A percentile compares a stretch with the other conserved stretches of the same genome.
phyloP scores from a whole-genome alignment of 2,888 invertebrate species.

The Slavum lentiscoides region DNA sequence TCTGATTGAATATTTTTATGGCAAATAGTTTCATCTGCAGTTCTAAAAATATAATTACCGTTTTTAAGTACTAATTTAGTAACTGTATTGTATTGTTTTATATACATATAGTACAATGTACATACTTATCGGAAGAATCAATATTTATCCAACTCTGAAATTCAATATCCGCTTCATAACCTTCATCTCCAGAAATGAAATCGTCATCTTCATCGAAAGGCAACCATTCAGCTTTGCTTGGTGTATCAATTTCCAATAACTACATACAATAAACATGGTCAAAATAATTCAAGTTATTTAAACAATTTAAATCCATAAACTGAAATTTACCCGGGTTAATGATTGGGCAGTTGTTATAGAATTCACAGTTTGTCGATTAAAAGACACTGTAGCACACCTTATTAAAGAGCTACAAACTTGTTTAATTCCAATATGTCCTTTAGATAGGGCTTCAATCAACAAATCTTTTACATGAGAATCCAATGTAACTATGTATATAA shows the following conservation, averaged over 20 bases:
- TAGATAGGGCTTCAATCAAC: slow-evolving; percentile 52
- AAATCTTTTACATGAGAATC: slow-evolving; percentile 54
- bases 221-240: slow-evolving; percentile 40
- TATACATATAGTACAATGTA: background rate
- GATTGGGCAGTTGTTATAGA: slow-evolving; percentile 29
- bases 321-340: slow-evolving; percentile 27
- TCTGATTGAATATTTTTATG: slow-evolving; percentile 45
- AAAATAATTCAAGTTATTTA: background rate
- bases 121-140: slow-evolving; percentile 49
- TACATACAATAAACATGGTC: background rate
- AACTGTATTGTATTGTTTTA: background rate
- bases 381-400: slow-evolving; percentile 39
- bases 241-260: slow-evolving; percentile 38
- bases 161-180: slow-evolving; percentile 71
- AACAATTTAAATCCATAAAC: background rate
- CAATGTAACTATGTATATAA: slow-evolving; percentile 36
- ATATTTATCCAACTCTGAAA: slow-evolving; percentile 58
- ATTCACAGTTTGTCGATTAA: slow-evolving; percentile 21
- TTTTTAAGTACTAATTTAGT: background rate
- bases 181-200: slow-evolving; percentile 63
- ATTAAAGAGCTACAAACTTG: slow-evolving; percentile 54
- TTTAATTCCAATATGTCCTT: slow-evolving; percentile 54
- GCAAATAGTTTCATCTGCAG: slow-evolving; percentile 33
- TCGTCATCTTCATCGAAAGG: slow-evolving; percentile 48
- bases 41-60: slow-evolving; percentile 16